phyloP scores from a whole-genome alignment of 1,140 invertebrate genomes.

The Platorchestia sp. region DNA sequence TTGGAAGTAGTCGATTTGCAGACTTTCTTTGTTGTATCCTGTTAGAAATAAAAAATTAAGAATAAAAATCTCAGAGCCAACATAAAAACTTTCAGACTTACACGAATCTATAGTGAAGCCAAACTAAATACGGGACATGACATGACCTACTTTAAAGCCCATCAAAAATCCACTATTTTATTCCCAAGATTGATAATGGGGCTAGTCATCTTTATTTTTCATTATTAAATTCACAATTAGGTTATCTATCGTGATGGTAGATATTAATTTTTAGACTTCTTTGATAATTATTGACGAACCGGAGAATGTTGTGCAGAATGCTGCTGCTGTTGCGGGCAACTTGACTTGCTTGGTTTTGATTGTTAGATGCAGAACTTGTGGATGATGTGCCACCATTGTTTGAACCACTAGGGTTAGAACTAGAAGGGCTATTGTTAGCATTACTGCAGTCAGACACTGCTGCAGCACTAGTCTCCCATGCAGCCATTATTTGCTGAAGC shows the following conservation, averaged over 20 bases:
- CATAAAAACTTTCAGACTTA: background rate
- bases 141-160: background rate
- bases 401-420: background rate
- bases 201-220: too few relatives aligned
- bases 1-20: constrained; percentile 39
- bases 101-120: background rate
- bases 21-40: constrained; percentile 42
- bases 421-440: background rate
- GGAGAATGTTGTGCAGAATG: constrained; percentile 23
- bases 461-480: constrained; percentile 1
- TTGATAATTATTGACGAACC: background rate
- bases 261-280: background rate
- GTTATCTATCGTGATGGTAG: background rate
- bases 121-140: too few relatives aligned
- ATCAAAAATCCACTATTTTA: background rate
- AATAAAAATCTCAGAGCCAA: background rate
- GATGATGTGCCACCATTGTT: background rate
- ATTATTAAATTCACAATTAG: too few relatives aligned
- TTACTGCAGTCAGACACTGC: background rate
- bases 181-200: background rate
- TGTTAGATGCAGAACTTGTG: background rate
- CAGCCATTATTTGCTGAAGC: background rate
- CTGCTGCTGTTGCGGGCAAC: constrained; percentile 17
- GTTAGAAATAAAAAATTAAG: background rate
- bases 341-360: constrained; percentile 25